Evolutionary conservation across 2,888 invertebrate genomes (phyloP), one percentile per base, ranked within the genome.

Genomic region (Nemotelus nigrinus): DNA sequence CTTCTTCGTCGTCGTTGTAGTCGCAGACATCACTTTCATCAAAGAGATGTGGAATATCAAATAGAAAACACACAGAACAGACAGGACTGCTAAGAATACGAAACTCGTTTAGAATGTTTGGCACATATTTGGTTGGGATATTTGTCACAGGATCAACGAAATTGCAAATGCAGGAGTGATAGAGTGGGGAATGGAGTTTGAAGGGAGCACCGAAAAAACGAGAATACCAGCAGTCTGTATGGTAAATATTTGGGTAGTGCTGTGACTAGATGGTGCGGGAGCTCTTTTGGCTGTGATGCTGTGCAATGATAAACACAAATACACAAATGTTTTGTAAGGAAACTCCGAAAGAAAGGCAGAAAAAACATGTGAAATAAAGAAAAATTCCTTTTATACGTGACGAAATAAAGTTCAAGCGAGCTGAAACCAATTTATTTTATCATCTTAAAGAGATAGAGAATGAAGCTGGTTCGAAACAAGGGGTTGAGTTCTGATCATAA

Each of bases 311-410:
- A 74, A 63, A 74, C 63, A 50, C 60, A 72, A 65, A 41, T 53
- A 68, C 53, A 68, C 48, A 68, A 57, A 50, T 63, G 47, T 72
- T 47, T 68, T 68, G 53, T 41, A 57, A 77, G 41, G 10, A 77
- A 48, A 68, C 53, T 44, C 44, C 41, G 39, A 43, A 43, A 55
- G n/a, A 6, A 58, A 47, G 71, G n/a, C n/a, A 58, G 41, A 57
- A 67, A 39, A 10, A n/a, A n/a, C 7, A 48, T 10, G 58, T 10
- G 58, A 65, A 68, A 77, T 53, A 72, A 60, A 53, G 25, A 71
- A 77, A 77, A 77, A 77, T 77, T 77, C 71, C 58, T 77, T 79
- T 77, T 79, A 77, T 78, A 79, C 79, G 79, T 79, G 79, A 79
- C 74, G 64, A 74, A 63, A 64, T 72, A 68, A 78, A 78, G 63